phyloP scores from a whole-genome alignment of 2,797 vertebrate species.

The Todus mexicanus region DNA sequence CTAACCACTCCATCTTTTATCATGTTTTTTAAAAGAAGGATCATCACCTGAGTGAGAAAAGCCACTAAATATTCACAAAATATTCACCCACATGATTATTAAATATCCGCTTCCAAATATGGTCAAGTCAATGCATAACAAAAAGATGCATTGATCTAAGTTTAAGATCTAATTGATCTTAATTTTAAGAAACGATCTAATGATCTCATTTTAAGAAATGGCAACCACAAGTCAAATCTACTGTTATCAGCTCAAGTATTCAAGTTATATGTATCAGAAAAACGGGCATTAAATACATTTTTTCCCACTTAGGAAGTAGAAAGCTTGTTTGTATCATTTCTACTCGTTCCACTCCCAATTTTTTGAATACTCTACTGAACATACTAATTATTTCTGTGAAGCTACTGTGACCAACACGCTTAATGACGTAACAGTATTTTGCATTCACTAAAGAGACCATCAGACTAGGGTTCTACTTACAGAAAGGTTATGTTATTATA shows the following conservation, averaged over 20 bases:
- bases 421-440: neutral
- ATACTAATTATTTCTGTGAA: neutral
- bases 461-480: neutral
- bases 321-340: neutral
- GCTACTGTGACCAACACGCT: neutral
- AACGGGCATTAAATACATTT: neutral
- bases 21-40: neutral
- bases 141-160: too few species aligned
- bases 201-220: neutral
- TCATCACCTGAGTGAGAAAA: neutral
- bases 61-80: neutral
- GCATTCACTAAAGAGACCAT: neutral
- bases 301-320: neutral
- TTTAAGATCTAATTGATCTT: too few species aligned
- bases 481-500: neutral
- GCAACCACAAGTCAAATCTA: neutral
- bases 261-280: neutral
- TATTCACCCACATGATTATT: neutral
- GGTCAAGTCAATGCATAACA: neutral
- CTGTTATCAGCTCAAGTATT: neutral
- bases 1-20: neutral
- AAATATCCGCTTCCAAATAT: neutral
- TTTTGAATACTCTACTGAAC: neutral
- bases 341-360: neutral
- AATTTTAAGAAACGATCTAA: neutral